Percentiles rank a stretch among this genome's conserved stretches.
phyloP scores from a whole-genome alignment of 2,797 vertebrate genomes.

The Cyclura pinguis region DNA sequence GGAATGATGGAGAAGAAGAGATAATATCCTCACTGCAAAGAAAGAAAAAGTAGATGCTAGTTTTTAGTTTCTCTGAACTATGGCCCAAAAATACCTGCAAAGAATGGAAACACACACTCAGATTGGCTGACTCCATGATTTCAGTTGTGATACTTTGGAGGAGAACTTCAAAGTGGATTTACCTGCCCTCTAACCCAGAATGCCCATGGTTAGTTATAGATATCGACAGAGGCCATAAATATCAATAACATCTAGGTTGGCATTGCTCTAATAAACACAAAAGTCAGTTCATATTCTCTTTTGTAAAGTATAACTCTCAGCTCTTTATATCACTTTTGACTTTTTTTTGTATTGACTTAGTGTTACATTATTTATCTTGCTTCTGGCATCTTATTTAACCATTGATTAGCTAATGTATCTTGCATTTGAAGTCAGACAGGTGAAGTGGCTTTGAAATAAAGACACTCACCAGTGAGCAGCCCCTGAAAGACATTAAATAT shows the following conservation, averaged over 20 bases:
- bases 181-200: background rate
- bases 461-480: constrained; percentile 26
- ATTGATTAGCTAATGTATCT: constrained; percentile 27
- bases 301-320: constrained; percentile 43
- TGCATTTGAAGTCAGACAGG: constrained; percentile 36
- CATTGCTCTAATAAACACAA: constrained; percentile 4
- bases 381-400: constrained; percentile 46
- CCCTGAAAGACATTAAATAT: constrained; percentile 49
- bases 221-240: constrained; percentile 1
- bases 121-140: constrained; percentile 3
- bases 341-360: constrained; percentile 6
- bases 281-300: constrained; percentile 18
- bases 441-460: constrained; percentile 28
- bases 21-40: constrained; percentile 20
- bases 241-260: constrained; percentile 9
- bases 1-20: too few species aligned
- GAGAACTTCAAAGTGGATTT: constrained; percentile 31
- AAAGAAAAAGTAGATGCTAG: background rate
- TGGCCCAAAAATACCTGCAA: background rate
- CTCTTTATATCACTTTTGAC: constrained; percentile 34
- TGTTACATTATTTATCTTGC: constrained; percentile 48
- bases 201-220: background rate
- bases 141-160: constrained; percentile 18
- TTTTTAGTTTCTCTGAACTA: background rate
- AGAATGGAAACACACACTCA: constrained; percentile 10